Percentiles rank a stretch among this genome's conserved stretches.
phyloP scores from a whole-genome alignment of 2,797 vertebrate genomes.

The Gymnothorax javanicus region DNA sequence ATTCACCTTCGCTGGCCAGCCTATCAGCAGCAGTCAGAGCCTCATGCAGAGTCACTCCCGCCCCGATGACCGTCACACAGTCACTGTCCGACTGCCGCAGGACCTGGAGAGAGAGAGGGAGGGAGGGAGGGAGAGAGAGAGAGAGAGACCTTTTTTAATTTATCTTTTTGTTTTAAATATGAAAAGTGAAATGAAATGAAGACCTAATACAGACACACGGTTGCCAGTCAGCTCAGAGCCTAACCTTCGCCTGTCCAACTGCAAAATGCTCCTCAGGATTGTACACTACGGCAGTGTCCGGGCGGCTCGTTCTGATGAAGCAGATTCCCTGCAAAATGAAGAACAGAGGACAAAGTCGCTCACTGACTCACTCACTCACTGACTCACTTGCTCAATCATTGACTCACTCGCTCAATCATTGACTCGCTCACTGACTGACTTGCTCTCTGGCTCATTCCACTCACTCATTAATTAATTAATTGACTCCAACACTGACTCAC shows the following conservation, averaged over 20 bases:
- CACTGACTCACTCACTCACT: background rate
- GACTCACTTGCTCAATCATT: conserved; percentile 24
- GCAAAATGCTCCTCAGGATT: conserved; percentile 77
- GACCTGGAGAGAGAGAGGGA: conserved; percentile 66
- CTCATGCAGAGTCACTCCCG: conserved; percentile 85
- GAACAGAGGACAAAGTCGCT: background rate
- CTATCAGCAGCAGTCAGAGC: conserved; percentile 77
- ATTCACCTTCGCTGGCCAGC: conserved; percentile 78
- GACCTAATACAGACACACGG: background rate
- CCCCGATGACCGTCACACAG: conserved; percentile 81
- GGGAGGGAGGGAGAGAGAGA: background rate
- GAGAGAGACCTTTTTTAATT: background rate
- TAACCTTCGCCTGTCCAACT: conserved; percentile 83
- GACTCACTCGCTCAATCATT: conserved; percentile 23
- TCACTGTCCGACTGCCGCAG: conserved; percentile 75
- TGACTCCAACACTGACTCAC: background rate
- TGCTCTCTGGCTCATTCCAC: conserved; percentile 24
- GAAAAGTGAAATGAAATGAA: background rate
- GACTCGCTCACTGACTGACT: background rate
- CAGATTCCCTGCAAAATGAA: conserved; percentile 77
- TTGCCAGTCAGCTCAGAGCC: background rate
- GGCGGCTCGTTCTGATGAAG: conserved; percentile 85
- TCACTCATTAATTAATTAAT: too few species aligned
- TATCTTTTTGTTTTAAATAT: too few species aligned
- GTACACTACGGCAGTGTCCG: conserved; percentile 79